A percentile compares a stretch with the other conserved stretches of the same genome.
Conservation (phyloP, 1,140 invertebrate species). For the Ceratoteleas bidentatus region DNA sequence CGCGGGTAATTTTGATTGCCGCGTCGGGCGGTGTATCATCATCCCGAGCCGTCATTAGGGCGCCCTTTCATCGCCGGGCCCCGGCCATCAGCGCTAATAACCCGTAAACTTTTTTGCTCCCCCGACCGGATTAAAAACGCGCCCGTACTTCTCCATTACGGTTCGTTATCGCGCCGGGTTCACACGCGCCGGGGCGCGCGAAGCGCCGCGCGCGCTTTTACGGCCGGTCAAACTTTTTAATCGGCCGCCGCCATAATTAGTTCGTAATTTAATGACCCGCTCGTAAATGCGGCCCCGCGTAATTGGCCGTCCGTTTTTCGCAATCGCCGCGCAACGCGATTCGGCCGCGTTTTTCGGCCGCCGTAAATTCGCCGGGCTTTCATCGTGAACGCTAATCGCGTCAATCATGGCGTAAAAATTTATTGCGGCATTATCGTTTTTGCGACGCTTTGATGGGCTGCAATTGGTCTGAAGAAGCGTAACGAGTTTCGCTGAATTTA, state of each 20-base stretch:
- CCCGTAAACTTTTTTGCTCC: no score
- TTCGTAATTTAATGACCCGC: constrained; percentile 80
- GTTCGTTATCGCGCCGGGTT: constrained; percentile 64
- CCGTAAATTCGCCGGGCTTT: constrained; percentile 20
- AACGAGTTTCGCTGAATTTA: background rate
- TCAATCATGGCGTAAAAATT: constrained; percentile 5
- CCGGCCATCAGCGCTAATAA: no score
- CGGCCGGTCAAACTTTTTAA: constrained; percentile 79
- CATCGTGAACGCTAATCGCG: constrained; percentile 32
- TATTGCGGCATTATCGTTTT: no score
- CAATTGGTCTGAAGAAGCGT: background rate
- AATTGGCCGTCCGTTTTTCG: constrained; percentile 76
- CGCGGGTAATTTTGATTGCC: no score
- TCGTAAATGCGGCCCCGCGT: constrained; percentile 74
- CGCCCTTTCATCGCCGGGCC: no score
- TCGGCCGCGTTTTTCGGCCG: constrained; percentile 27
- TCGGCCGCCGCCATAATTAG: constrained; percentile 79
- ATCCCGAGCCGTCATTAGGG: no score
- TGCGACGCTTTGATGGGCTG: no score
- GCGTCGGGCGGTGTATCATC: no score
- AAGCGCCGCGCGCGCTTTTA: constrained; percentile 70
- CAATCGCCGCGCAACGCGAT: constrained; percentile 77
- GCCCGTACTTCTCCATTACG: constrained; percentile 62
- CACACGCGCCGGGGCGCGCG: constrained; percentile 64
- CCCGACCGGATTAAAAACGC: no score